Evolutionary conservation across 2,113 vertebrate genomes (phyloP), one percentile per base, ranked within the genome.

Genomic region (Tylochromis polylepis): DNA sequence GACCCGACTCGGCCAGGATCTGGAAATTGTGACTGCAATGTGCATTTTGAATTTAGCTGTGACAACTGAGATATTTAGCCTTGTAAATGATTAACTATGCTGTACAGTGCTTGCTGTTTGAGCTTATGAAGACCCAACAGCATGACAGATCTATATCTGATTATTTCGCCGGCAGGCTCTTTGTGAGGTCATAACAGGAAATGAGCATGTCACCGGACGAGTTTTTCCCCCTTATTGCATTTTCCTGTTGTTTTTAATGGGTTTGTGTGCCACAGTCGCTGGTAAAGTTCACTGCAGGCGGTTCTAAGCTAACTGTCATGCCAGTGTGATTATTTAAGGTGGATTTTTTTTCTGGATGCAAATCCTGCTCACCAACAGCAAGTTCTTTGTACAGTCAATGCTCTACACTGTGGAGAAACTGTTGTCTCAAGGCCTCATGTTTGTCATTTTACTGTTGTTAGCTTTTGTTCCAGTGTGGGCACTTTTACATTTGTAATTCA

Each of bases 41-140:
- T 93, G 89, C 91, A 92, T 93, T 95, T 94, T 93, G 92, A 87
- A 89, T 92, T 90, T 92, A 88, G 85, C 91, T 87, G 81, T 90
- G 81, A 90, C 49, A 86, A 85, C n/a, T 86, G 87, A 86, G 88
- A 92, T 87, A 89, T 93, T 95, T 90, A 94, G 89, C 91, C 89
- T 91, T 94, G 91, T 94, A 92, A 94, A 94, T 93, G 87, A 95
- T 88, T 81, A 89, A 85, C 80, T 93, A 89, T 89, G 93, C 94
- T 95, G 95, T 95, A 95, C 91, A 94, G 93, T 94, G 93, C 94
- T 94, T 94, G 93, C 92, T 94, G 89, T 94, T 93, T 91, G 89
- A 93, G 92, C 91, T 95, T 94, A 90, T 88, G 82, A 90, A 89
- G 91, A 94, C 92, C 92, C 91, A 81, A 93, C 93, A 88, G 94